Percentiles rank a stretch among this genome's conserved stretches.
phyloP scores from a whole-genome alignment of 2,888 invertebrate genomes.

The Marasmarcha lunaedactyla region DNA sequence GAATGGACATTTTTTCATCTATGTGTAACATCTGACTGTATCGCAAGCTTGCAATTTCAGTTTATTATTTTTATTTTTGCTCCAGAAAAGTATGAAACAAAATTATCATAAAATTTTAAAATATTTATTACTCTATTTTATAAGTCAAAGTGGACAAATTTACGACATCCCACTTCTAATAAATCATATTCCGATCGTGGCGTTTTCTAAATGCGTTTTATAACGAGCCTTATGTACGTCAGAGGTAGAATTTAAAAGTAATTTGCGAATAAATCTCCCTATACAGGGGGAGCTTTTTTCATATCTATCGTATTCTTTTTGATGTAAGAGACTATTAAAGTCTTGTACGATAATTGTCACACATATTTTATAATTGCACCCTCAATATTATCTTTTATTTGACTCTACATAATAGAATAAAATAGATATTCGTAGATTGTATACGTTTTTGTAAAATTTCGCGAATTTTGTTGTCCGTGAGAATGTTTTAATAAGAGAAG shows the following conservation, averaged over 20 bases:
- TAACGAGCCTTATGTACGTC: conserved; percentile 53
- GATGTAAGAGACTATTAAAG: conserved; percentile 66
- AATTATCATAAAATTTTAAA: background rate
- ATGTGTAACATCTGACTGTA: too few relatives aligned
- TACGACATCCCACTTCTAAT: conserved; percentile 53
- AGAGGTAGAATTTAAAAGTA: conserved; percentile 60
- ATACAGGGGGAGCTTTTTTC: conserved; percentile 52
- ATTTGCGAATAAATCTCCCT: conserved; percentile 67
- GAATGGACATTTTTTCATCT: too few relatives aligned
- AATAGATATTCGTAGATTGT: background rate
- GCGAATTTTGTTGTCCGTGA: conserved; percentile 26
- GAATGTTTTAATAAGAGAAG: conserved; percentile 30
- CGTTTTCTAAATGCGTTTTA: conserved; percentile 68
- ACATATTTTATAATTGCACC: conserved; percentile 63
- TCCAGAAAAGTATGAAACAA: too few relatives aligned
- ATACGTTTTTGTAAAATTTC: conserved; percentile 18
- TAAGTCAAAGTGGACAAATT: conserved; percentile 63
- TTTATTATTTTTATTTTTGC: too few relatives aligned
- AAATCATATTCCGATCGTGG: conserved; percentile 50
- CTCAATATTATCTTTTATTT: conserved; percentile 20
- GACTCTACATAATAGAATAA: background rate
- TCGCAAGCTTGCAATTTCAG: too few relatives aligned
- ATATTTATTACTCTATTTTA: conserved; percentile 49
- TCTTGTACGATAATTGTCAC: conserved; percentile 71
- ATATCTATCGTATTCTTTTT: conserved; percentile 34